Base-by-base conservation (phyloP, 2,797 vertebrate species). In the Onychomys leucogaster region DNA sequence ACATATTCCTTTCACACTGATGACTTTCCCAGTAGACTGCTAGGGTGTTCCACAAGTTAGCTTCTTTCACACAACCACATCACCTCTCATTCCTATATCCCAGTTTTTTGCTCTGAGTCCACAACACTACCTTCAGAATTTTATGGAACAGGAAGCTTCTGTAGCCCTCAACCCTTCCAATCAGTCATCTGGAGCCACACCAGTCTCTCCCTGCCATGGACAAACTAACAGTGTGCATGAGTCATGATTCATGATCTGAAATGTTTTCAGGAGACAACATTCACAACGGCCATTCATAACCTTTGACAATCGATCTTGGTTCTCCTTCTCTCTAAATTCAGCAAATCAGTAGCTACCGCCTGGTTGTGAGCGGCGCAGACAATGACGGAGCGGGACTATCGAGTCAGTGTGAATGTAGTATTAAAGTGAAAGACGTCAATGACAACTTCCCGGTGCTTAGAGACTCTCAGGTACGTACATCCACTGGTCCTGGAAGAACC, bases 351-450 rank as follows among this genome's bases (percentile, higher is more conserved):
- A 93, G 81, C 59, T 98, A 98, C 41, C 96, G 4, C 17, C 90
- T 98, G 67, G 14, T 97, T 65, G 98, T 98, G 90, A 96, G 96
- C 34, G 98, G 96, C n/a, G 83, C 97, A 23, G 98, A 98, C 91
- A 86, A 37, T 82, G 97, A 98, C 32, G 98, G 98, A 89, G 95
- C 73, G 14, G 97, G 97, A 43, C 41, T 98, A 3, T 91, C 96
- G 0, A 91, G 92, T 65, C 95, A 98, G 6, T 98, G 98, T 57
- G 96, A 96, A 83, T 96, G 97, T 1, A 93, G 19, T 2, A 98
- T 98, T 89, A 97, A 88, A 90, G 97, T 98, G 59, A 96, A 96
- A 91, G 98, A 98, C 17, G 98, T 98, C 89, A 98, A 98, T 3
- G 98, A 98, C 75, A 98, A 98, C 77, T 97, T 98, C 71, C 98